Base-by-base conservation (phyloP, 2,797 vertebrate species). In the Ataeniobius toweri region DNA sequence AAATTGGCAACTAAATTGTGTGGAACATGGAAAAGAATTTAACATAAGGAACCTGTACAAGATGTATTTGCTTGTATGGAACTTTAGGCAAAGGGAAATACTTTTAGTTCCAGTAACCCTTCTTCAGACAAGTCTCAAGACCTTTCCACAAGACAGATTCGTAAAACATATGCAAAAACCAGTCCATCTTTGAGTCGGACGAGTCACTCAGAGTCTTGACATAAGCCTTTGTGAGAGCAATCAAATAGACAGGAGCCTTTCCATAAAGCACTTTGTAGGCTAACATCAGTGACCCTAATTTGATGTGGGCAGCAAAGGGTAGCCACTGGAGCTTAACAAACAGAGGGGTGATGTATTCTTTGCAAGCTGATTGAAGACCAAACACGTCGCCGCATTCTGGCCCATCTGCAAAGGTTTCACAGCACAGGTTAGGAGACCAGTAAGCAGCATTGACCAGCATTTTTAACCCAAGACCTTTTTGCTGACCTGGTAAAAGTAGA, bases 401-500 rank as follows among this genome's bases (percentile, higher is more conserved):
- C 16, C 58, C 26, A 8, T 61, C 58, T 61, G 12, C 28, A 61
- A 26, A 4, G 58, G 14, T 61, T 61, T 28, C 26, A 18, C 14
- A 61, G 26, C 58, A 61, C 14, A 61, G 58, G n/a, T n/a, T 16
- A 6, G 26, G 58, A 58, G 56, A 58, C 56, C 0, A n/a, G 59
- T 8, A 8, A 31, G 28, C 18, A 65, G 61, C 18, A 26, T 6
- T 55, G 53, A 55, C 16, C 20, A 55, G 1, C 5, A 53, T 18
- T 53, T 53, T 20, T 53, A 53, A 14, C 0, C 12, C 59, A 28
- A 12, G 14, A 6, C 13, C 26, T 61, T 28, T 14, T 3, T 36
- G 16, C 28, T 63, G 59, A 14, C 90, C 78, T 86, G 77, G 80
- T 72, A 78, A 81, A 74, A 81, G 82, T 16, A 31, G 56, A 70